These are phyloP conservation scores for Phylloscopus whistleri DNA, from an alignment of 2,113 vertebrate genomes.

Conservation along the genomic window DNA sequence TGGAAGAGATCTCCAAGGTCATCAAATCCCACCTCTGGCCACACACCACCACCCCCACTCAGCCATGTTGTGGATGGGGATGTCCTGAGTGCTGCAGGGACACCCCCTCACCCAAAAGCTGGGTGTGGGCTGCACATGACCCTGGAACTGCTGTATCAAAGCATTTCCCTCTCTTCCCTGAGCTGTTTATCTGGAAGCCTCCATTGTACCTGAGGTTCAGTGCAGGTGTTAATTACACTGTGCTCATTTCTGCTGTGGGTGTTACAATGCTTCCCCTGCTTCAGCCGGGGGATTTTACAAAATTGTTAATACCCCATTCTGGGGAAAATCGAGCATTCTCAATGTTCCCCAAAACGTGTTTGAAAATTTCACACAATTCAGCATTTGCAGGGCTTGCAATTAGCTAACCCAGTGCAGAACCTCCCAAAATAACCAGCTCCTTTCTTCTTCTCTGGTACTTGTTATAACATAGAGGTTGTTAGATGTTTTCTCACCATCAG, in stretches of 20 bases:
- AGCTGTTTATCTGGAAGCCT: background rate
- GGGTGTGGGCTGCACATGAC: background rate
- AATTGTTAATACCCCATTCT: slow-evolving; percentile 4
- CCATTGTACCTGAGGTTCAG: background rate
- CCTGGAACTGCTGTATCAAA: background rate
- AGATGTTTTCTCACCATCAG: background rate
- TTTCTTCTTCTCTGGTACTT: background rate
- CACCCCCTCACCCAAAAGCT: background rate
- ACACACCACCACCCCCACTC: too few species aligned
- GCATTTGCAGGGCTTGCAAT: background rate
- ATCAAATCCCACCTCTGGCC: background rate
- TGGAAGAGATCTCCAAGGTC: background rate
- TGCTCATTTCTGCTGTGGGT: background rate
- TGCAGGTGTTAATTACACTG: background rate
- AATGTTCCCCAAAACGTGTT: background rate
- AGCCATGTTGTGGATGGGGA: fast-evolving
- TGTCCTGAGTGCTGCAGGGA: background rate
- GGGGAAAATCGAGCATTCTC: slow-evolving; percentile 17
- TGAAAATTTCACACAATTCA: background rate
- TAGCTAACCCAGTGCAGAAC: background rate
- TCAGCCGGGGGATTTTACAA: background rate
- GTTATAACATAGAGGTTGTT: background rate
- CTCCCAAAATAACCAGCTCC: background rate
- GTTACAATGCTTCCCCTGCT: background rate
- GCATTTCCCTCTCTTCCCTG: background rate